Conservation (phyloP, 2,888 invertebrate genomes). For the Trichogramma evanescens region DNA sequence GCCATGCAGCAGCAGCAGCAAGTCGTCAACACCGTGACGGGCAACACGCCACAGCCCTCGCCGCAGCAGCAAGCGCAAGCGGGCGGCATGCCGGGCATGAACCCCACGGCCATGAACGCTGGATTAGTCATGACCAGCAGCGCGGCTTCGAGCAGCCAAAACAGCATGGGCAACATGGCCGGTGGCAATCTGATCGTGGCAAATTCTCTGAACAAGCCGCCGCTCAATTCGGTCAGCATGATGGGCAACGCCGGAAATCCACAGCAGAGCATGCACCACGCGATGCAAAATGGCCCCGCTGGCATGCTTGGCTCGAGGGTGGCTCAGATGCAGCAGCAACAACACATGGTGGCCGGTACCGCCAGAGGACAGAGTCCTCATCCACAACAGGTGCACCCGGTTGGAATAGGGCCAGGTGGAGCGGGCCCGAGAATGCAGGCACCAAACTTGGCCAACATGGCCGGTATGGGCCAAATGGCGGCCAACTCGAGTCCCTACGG, state of each 20-base stretch:
- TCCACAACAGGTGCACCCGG: conserved; percentile 44
- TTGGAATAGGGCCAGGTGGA: conserved; percentile 50
- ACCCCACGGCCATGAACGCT: conserved; percentile 46
- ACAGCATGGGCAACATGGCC: conserved; percentile 56
- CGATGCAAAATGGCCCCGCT: conserved; percentile 72
- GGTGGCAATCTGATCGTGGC: conserved; percentile 66
- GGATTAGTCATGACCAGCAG: conserved; percentile 79
- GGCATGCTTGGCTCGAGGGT: conserved; percentile 54
- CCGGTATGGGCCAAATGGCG: conserved; percentile 44
- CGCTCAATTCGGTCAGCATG: conserved; percentile 52
- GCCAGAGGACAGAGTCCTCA: conserved; percentile 47
- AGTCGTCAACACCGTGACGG: conserved; percentile 29
- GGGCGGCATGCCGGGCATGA: conserved; percentile 43
- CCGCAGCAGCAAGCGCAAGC: conserved; percentile 5
- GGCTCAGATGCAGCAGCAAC: conserved; percentile 47
- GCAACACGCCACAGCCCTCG: conserved; percentile 25
- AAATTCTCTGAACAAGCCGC: conserved; percentile 73
- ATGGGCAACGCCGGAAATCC: conserved; percentile 48
- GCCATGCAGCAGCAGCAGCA: conserved; percentile 57
- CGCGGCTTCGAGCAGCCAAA: conserved; percentile 49
- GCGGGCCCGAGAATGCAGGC: conserved; percentile 59
- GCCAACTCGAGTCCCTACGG: conserved; percentile 46
- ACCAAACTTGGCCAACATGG: conserved; percentile 49
- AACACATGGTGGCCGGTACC: conserved; percentile 40
- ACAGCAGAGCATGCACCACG: conserved; percentile 47